Evolutionary conservation across 2,888 invertebrate species (phyloP).

Genomic region (Tetranychus truncatus): DNA sequence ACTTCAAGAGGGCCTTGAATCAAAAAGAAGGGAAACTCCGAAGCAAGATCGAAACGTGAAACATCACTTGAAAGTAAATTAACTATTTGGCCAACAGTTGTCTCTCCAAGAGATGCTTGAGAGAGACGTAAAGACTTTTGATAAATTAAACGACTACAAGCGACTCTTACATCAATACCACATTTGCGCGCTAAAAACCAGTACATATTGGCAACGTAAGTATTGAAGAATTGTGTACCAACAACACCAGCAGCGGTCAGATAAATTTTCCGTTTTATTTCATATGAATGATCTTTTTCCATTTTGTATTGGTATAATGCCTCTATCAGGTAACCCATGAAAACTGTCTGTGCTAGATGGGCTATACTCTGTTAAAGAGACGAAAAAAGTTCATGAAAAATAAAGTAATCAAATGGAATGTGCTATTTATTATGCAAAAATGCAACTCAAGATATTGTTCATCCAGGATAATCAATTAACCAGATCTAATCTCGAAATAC

Average conservation of each 20-base stretch:
- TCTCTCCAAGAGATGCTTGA: constrained; percentile 61
- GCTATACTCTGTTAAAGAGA: background rate
- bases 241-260: background rate
- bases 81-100: constrained; percentile 76
- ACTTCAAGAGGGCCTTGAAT: background rate
- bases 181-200: constrained; percentile 62
- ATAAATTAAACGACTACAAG: constrained; percentile 61
- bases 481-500: too few relatives aligned
- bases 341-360: background rate
- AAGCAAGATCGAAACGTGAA: constrained; percentile 1
- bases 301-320: background rate
- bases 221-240: constrained; percentile 13
- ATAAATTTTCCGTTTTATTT: background rate
- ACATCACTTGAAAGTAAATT: constrained; percentile 92
- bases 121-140: constrained; percentile 45
- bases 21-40: background rate
- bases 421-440: too few relatives aligned
- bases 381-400: background rate
- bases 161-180: constrained; percentile 42
- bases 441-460: too few relatives aligned
- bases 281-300: background rate
- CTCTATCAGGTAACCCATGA: background rate
- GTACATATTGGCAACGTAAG: constrained; percentile 48
- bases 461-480: too few relatives aligned
- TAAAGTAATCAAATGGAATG: background rate